These are phyloP conservation scores for Trachythela sp. DNA, from an alignment of 64 coral and sea anemone species.

Conservation along the genomic window DNA sequence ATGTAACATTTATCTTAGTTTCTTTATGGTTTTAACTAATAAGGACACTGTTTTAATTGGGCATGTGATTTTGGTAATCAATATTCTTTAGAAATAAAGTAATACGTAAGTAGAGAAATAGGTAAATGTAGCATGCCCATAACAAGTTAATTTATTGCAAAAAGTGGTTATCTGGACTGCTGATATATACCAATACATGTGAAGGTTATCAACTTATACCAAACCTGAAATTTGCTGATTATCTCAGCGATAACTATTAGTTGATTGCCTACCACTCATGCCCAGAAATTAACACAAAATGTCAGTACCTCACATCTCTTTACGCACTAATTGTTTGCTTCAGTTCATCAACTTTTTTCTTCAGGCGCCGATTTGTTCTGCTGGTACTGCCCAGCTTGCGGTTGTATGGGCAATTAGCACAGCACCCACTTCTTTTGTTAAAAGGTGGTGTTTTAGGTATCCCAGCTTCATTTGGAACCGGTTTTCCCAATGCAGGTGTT, in stretches of 20 bases:
- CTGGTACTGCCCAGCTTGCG: not conserved
- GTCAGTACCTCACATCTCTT: not conserved
- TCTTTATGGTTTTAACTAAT: too few relatives aligned
- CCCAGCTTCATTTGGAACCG: too few relatives aligned
- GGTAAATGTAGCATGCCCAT: not conserved
- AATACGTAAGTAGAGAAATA: not conserved
- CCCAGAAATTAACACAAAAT: not conserved
- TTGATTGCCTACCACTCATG: not conserved
- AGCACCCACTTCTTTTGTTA: not conserved
- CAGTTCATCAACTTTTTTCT: not conserved
- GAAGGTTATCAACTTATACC: too few relatives aligned
- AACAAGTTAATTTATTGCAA: too few relatives aligned
- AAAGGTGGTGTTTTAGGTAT: not conserved
- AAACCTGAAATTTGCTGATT: too few relatives aligned
- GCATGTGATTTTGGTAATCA: too few relatives aligned
- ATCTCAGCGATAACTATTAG: not conserved
- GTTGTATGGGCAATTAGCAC: not conserved
- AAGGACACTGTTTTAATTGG: too few relatives aligned
- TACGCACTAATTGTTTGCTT: not conserved
- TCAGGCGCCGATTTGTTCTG: not conserved
- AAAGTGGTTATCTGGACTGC: too few relatives aligned
- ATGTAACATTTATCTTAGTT: too few relatives aligned
- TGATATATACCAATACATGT: too few relatives aligned
- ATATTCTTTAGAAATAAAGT: not conserved
- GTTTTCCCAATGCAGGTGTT: too few relatives aligned